Evolutionary conservation across 2,797 vertebrate species (phyloP).

Genomic region (Mormyrops attenuatus): DNA sequence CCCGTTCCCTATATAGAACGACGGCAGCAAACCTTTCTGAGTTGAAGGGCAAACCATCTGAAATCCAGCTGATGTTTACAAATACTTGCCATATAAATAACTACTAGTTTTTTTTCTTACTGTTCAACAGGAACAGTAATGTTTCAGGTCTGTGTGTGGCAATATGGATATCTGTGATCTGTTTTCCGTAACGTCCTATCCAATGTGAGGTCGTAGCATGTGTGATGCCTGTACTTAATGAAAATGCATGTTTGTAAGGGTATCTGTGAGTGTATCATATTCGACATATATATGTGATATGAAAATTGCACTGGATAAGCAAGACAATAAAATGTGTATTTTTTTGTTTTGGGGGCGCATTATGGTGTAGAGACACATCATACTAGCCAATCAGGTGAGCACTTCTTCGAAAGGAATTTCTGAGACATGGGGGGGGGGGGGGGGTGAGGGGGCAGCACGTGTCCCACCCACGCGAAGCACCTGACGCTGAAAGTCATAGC

Average conservation of each 20-base stretch:
- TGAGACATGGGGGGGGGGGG: not conserved
- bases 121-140: not conserved
- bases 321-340: not conserved
- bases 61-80: not conserved
- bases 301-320: not conserved
- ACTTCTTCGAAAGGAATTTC: not conserved
- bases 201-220: not conserved
- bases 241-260: not conserved
- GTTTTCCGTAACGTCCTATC: not conserved
- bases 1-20: not conserved
- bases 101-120: not conserved
- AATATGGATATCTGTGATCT: not conserved
- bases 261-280: not conserved
- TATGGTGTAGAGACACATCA: not conserved
- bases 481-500: constrained; percentile 56
- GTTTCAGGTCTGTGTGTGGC: not conserved
- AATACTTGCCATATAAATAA: not conserved
- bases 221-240: not conserved
- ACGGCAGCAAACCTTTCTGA: not conserved
- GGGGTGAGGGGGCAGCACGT: not conserved
- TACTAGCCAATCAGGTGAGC: not conserved
- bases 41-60: not conserved
- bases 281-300: not conserved
- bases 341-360: not conserved
- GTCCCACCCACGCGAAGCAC: constrained; percentile 47